Evolutionary conservation across 1,140 invertebrate species (phyloP).

Genomic region (Caerostris darwini): DNA sequence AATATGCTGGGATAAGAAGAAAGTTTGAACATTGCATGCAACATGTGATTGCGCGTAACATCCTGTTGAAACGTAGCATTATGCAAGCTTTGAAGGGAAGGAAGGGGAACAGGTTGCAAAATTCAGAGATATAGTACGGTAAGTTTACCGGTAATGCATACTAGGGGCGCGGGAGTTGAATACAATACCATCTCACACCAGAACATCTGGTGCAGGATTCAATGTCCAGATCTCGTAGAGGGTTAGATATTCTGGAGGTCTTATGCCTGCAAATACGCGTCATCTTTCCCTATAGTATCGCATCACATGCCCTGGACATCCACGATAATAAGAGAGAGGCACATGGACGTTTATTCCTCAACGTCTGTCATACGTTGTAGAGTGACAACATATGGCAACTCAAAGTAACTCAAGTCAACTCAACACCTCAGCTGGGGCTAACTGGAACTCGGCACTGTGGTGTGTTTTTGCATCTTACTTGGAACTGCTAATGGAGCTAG

Average conservation of each 20-base stretch:
- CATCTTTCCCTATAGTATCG: constrained; percentile 41
- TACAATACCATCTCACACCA: too few species aligned
- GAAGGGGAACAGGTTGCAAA: too few species aligned
- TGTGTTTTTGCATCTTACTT: neutral
- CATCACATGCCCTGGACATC: constrained; percentile 1
- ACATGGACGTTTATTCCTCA: neutral
- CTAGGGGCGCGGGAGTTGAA: too few species aligned
- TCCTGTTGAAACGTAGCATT: too few species aligned
- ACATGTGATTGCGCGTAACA: too few species aligned
- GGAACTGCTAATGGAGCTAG: neutral
- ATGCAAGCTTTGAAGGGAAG: too few species aligned
- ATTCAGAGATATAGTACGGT: too few species aligned
- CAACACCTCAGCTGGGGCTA: neutral
- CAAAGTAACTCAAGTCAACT: neutral
- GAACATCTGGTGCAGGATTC: neutral
- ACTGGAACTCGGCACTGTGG: neutral
- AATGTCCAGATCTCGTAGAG: neutral
- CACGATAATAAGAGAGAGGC: constrained; percentile 34
- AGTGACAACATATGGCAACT: too few species aligned
- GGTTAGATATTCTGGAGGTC: neutral
- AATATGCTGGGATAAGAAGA: too few species aligned
- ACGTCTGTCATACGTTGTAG: neutral
- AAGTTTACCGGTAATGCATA: too few species aligned
- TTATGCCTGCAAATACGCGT: neutral
- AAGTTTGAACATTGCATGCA: too few species aligned